Percentiles rank a stretch among this genome's conserved stretches.
Conservation (phyloP, 1,140 invertebrate genomes). For the Carcinoscorpius rotundicauda region DNA sequence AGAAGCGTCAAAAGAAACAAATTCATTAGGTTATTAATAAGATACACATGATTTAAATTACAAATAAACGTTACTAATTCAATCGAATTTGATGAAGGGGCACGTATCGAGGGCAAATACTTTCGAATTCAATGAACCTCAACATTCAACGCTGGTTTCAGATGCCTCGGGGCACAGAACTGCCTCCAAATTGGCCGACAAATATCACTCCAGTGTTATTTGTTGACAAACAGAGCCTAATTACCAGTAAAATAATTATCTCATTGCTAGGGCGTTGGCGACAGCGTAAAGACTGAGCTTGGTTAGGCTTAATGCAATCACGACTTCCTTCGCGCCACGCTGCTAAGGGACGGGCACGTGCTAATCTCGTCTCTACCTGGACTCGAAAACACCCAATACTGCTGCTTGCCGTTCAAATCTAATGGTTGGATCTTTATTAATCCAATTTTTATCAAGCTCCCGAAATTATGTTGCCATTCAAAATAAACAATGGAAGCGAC, state of each 20-base stretch:
- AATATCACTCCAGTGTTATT: conserved; percentile 20
- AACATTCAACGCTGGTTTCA: no score
- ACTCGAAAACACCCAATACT: no score
- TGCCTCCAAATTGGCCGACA: conserved; percentile 20
- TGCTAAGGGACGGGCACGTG: no score
- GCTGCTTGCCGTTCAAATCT: conserved; percentile 15
- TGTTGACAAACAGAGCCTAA: conserved; percentile 23
- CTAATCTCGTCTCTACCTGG: no score
- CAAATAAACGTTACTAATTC: conserved; percentile 22
- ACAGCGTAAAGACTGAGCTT: conserved; percentile 10
- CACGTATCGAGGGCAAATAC: conserved; percentile 3
- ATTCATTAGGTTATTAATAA: conserved; percentile 24
- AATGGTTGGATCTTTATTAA: conserved; percentile 23
- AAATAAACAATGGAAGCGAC: conserved; percentile 19
- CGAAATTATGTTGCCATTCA: conserved; percentile 23
- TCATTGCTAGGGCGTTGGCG: conserved; percentile 1
- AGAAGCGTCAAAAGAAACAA: background rate
- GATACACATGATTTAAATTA: conserved; percentile 24
- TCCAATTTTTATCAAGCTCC: conserved; percentile 23
- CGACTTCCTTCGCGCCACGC: background rate
- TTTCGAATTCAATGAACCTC: no score
- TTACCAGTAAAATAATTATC: conserved; percentile 22
- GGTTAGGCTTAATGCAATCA: conserved; percentile 22
- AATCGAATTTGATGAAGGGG: conserved; percentile 20
- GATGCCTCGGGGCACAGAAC: no score